Percentiles rank a stretch among this genome's conserved stretches.
These are phyloP conservation scores for Sarcophaga peregrina DNA, from an alignment of 1,140 invertebrate genomes.

Conservation along the genomic window DNA sequence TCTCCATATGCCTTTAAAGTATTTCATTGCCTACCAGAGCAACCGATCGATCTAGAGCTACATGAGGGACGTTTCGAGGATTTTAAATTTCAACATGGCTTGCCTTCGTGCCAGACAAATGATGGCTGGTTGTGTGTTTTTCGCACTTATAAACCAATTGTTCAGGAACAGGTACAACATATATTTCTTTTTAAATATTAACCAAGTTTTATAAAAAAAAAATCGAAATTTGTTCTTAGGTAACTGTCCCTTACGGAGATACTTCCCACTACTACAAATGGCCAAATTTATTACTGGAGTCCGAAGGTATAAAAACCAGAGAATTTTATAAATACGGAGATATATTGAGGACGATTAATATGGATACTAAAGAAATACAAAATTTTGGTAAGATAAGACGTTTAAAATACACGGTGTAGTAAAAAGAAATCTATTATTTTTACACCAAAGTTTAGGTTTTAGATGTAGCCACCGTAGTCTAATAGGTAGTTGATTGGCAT, in stretches of 20 bases:
- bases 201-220: neutral
- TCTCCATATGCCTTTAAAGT: constrained; percentile 44
- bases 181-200: neutral
- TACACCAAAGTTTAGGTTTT: no score
- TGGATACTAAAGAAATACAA: constrained; percentile 47
- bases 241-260: constrained; percentile 43
- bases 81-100: constrained; percentile 57
- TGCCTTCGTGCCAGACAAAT: constrained; percentile 57
- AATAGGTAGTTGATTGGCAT: no score
- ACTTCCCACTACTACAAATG: constrained; percentile 51
- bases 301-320: constrained; percentile 6
- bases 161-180: constrained; percentile 26
- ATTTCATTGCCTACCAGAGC: constrained; percentile 51
- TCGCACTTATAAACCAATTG: constrained; percentile 51
- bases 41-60: neutral
- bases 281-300: constrained; percentile 48
- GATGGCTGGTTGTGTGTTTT: constrained; percentile 63
- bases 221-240: constrained; percentile 27
- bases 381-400: constrained; percentile 49
- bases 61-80: constrained; percentile 51
- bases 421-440: no score
- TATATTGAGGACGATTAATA: constrained; percentile 52
- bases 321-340: constrained; percentile 53
- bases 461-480: no score
- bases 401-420: no score